phyloP scores from a whole-genome alignment of 2,113 vertebrate genomes.

The Lagenorhynchus albirostris region DNA sequence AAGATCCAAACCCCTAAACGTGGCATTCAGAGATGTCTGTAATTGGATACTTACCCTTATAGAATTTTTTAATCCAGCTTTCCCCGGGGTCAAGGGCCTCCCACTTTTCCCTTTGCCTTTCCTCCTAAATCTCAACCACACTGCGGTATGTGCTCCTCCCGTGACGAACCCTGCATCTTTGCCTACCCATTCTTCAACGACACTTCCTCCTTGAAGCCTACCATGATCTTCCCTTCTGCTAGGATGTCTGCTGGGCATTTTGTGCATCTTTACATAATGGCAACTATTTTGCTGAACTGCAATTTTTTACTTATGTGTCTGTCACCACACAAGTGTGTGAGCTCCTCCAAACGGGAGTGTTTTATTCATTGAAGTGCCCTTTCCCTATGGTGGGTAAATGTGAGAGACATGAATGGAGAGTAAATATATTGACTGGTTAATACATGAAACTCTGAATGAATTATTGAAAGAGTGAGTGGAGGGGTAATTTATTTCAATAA shows the following conservation, averaged over 20 bases:
- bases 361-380: background rate
- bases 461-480: background rate
- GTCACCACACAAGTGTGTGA: background rate
- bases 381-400: background rate
- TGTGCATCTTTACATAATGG: background rate
- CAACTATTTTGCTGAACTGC: background rate
- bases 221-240: background rate
- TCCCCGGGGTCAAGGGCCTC: background rate
- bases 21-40: background rate
- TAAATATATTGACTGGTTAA: background rate
- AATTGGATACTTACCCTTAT: background rate
- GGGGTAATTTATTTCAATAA: rapidly evolving
- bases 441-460: background rate
- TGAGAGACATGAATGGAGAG: background rate
- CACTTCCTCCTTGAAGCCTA: background rate
- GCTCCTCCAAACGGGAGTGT: background rate
- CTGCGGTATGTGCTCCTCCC: rapidly evolving
- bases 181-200: background rate
- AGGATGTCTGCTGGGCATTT: background rate
- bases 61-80: background rate
- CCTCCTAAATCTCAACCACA: background rate
- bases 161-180: rapidly evolving
- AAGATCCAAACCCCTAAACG: background rate
- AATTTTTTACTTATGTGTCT: background rate
- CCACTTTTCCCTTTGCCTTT: background rate